Conservation (phyloP, 2,888 invertebrate species). For the Andrena minutula region DNA sequence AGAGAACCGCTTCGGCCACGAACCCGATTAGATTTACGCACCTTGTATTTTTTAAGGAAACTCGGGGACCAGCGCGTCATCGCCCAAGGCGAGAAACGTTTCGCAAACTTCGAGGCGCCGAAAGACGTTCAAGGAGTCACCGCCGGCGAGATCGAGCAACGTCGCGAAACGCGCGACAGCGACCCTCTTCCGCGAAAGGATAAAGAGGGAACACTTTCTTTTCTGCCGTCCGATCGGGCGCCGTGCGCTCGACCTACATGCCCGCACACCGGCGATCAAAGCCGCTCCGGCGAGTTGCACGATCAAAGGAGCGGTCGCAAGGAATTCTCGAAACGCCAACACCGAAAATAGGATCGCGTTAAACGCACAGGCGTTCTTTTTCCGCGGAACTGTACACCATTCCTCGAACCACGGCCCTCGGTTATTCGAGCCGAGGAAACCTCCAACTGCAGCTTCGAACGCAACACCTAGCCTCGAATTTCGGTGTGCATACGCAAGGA, state of each 20-base stretch:
- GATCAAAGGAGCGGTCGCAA: slow-evolving; percentile 7
- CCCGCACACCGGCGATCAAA: slow-evolving; percentile 38
- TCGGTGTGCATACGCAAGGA: too few species aligned
- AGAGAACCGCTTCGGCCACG: too few species aligned
- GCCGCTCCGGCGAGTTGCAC: slow-evolving; percentile 50
- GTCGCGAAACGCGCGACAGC: not conserved
- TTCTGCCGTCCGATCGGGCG: slow-evolving; percentile 21
- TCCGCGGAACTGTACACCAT: too few species aligned
- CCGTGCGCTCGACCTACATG: slow-evolving; percentile 51
- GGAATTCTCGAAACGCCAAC: not conserved
- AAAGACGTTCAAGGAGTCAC: not conserved
- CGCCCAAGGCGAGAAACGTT: not conserved
- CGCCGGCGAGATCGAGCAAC: slow-evolving; percentile 5
- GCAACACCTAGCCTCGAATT: too few species aligned
- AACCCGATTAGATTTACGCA: too few species aligned
- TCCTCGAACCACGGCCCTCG: too few species aligned
- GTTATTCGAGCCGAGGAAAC: too few species aligned
- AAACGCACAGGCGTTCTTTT: not conserved
- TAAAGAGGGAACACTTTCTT: slow-evolving; percentile 42
- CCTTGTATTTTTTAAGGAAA: not conserved
- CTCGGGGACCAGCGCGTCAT: not conserved
- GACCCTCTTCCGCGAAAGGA: slow-evolving; percentile 33
- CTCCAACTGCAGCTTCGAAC: too few species aligned
- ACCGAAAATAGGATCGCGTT: slow-evolving; percentile 15
- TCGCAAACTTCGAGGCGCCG: not conserved